Conservation (phyloP, 2,113 vertebrate species). For the Ailuropoda melanoleuca region DNA sequence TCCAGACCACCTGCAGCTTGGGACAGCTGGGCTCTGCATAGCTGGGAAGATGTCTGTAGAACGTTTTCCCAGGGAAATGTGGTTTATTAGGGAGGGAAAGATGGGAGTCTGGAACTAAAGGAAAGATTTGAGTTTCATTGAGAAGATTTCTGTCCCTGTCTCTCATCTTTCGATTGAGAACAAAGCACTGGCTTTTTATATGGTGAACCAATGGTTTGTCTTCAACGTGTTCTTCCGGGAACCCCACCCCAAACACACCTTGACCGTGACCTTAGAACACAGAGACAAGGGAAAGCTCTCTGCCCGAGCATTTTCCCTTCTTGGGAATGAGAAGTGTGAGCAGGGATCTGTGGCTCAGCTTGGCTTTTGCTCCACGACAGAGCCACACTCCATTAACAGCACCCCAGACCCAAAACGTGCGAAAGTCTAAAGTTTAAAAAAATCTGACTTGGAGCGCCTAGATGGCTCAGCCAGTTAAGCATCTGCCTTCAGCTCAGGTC, state of each 20-base stretch:
- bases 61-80: background rate
- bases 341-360: background rate
- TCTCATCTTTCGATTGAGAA: background rate
- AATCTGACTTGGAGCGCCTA: background rate
- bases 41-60: background rate
- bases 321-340: background rate
- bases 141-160: background rate
- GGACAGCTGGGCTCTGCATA: background rate
- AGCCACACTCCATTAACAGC: fast-evolving
- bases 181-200: background rate
- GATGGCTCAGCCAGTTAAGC: background rate
- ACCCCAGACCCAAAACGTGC: background rate
- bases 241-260: background rate
- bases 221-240: background rate
- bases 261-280: background rate
- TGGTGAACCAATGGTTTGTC: background rate
- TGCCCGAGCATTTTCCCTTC: background rate
- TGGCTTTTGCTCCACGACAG: background rate
- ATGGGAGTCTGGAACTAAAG: background rate
- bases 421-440: background rate
- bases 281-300: background rate
- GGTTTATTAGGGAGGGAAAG: background rate
- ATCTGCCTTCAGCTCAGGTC: background rate
- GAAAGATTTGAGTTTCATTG: background rate
- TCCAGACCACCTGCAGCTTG: background rate